phyloP scores from a whole-genome alignment of 2,113 vertebrate species.

The Odontesthes bonariensis region DNA sequence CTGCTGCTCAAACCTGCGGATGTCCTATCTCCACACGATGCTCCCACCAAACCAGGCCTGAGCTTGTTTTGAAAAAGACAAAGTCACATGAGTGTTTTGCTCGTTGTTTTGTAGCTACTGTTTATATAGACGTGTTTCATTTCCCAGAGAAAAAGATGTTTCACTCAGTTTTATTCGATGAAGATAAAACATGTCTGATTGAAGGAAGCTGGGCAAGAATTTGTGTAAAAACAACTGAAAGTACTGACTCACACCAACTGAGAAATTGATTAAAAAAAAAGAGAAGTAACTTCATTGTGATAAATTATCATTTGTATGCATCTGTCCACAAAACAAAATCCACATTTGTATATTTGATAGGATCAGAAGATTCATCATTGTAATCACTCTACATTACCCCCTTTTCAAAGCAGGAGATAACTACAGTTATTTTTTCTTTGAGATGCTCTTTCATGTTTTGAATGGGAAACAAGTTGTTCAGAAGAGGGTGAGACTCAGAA shows the following conservation, averaged over 20 bases:
- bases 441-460: constrained; percentile 4
- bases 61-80: constrained; percentile 63
- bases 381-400: constrained; percentile 6
- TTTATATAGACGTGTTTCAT: constrained; percentile 41
- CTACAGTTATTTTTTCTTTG: constrained; percentile 3
- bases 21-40: constrained; percentile 31
- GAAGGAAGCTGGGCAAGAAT: constrained; percentile 28
- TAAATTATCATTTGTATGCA: accelerated
- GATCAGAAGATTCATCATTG: not conserved
- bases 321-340: not conserved
- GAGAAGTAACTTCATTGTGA: not conserved
- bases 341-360: not conserved
- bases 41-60: constrained; percentile 54
- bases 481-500: constrained; percentile 21
- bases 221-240: constrained; percentile 12
- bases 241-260: not conserved
- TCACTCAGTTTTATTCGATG: constrained; percentile 44
- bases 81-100: constrained; percentile 49
- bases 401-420: not conserved
- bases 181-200: constrained; percentile 42
- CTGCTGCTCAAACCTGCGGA: constrained; percentile 31
- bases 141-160: constrained; percentile 58
- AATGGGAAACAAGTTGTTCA: constrained; percentile 31
- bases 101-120: constrained; percentile 41
- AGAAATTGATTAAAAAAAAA: not conserved